Conservation (phyloP, 1,140 invertebrate species). For the Sipha flava region DNA sequence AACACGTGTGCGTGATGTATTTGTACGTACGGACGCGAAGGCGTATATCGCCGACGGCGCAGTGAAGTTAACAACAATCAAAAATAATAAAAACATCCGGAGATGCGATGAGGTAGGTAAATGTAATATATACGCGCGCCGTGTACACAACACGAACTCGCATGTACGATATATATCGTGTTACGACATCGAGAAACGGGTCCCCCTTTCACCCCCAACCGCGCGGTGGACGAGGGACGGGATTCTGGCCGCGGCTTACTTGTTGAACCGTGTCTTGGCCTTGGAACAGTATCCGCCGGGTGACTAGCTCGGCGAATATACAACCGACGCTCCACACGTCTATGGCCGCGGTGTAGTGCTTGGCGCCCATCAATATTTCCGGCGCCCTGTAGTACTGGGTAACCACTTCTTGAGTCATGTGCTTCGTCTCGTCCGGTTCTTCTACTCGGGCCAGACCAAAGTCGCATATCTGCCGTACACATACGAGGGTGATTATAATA, state of each 20-base stretch:
- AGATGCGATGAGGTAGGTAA: no score
- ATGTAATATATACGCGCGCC: no score
- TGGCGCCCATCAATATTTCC: constrained; percentile 95
- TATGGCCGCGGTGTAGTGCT: constrained; percentile 92
- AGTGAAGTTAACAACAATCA: no score
- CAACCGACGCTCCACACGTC: constrained; percentile 99
- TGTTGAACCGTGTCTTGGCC: constrained; percentile 90
- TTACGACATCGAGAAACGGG: no score
- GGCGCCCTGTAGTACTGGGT: constrained; percentile 98
- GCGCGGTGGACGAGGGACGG: no score
- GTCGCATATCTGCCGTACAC: constrained; percentile 85
- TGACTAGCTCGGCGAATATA: constrained; percentile 94
- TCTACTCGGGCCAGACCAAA: constrained; percentile 91
- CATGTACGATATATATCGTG: no score
- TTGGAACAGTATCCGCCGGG: constrained; percentile 92
- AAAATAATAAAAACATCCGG: no score
- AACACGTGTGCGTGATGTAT: neutral
- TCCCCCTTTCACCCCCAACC: no score
- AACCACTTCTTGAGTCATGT: constrained; percentile 98
- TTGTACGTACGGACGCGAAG: no score
- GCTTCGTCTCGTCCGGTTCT: constrained; percentile 80
- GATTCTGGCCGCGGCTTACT: no score
- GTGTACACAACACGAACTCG: no score
- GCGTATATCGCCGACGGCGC: no score
- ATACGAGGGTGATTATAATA: constrained; percentile 2